These are phyloP conservation scores for Nasonia longicornis DNA, from an alignment of 1,140 invertebrate species.

Conservation along the genomic window DNA sequence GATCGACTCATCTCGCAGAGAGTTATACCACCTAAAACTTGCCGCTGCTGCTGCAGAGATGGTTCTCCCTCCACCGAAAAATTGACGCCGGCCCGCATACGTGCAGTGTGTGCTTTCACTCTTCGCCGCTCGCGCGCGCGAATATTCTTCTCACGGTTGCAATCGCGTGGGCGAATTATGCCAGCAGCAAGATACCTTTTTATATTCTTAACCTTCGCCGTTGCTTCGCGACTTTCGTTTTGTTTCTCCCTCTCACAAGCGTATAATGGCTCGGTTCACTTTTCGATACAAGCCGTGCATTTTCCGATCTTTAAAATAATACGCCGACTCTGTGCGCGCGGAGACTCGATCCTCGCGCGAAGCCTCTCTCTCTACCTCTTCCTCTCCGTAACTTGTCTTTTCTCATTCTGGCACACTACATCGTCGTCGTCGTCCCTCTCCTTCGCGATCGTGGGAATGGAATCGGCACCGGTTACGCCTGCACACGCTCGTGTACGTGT, in stretches of 20 bases:
- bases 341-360: background rate
- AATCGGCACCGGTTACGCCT: constrained; percentile 48
- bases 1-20: background rate
- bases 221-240: constrained; percentile 41
- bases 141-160: constrained; percentile 59
- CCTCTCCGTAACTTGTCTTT: constrained; percentile 11
- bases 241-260: background rate
- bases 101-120: background rate
- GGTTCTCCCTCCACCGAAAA: background rate
- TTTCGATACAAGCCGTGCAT: no score
- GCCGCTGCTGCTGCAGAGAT: no score
- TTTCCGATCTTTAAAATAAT: no score
- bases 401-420: constrained; percentile 35
- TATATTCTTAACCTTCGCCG: constrained; percentile 55
- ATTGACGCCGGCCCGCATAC: background rate
- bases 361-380: constrained; percentile 24
- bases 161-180: constrained; percentile 57
- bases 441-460: constrained; percentile 48
- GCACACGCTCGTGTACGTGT: constrained; percentile 7
- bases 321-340: no score
- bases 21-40: background rate
- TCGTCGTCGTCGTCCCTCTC: background rate
- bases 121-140: background rate
- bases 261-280: constrained; percentile 18
- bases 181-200: constrained; percentile 37